Conservation (phyloP, 2,888 invertebrate species). For the Pristionchus japonicus region DNA sequence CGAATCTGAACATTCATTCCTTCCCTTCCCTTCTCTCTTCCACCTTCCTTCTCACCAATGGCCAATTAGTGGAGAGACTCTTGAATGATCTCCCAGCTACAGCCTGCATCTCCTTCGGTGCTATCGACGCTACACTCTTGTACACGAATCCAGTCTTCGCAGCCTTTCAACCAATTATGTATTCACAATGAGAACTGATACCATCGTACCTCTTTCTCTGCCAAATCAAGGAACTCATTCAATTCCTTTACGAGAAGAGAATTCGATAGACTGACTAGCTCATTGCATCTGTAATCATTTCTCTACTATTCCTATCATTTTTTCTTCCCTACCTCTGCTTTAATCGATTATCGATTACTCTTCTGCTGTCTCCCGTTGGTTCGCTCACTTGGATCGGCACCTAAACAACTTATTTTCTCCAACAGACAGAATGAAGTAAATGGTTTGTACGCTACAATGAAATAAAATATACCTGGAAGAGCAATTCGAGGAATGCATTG, state of each 20-base stretch:
- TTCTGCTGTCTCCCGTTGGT: constrained; percentile 91
- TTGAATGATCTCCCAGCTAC: constrained; percentile 11
- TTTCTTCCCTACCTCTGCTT: constrained; percentile 87
- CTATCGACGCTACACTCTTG: neutral
- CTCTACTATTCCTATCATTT: constrained; percentile 82
- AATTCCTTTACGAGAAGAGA: constrained; percentile 63
- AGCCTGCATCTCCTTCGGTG: constrained; percentile 28
- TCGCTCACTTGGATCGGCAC: constrained; percentile 94
- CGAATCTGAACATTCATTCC: constrained; percentile 60
- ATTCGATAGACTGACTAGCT: constrained; percentile 64
- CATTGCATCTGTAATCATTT: constrained; percentile 50
- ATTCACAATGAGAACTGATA: neutral
- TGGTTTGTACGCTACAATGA: neutral
- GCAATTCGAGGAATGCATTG: constrained; percentile 92
- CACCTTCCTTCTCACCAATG: neutral
- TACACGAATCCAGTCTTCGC: constrained; percentile 7
- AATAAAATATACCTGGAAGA: constrained; percentile 78
- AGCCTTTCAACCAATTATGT: neutral
- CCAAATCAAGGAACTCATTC: constrained; percentile 56
- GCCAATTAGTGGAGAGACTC: constrained; percentile 1
- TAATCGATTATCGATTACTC: constrained; percentile 93
- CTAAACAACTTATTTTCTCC: constrained; percentile 78
- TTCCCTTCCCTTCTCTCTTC: neutral
- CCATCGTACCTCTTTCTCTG: constrained; percentile 59
- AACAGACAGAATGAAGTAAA: neutral